phyloP scores from a whole-genome alignment of 2,888 invertebrate genomes.

The Eledone cirrhosa region DNA sequence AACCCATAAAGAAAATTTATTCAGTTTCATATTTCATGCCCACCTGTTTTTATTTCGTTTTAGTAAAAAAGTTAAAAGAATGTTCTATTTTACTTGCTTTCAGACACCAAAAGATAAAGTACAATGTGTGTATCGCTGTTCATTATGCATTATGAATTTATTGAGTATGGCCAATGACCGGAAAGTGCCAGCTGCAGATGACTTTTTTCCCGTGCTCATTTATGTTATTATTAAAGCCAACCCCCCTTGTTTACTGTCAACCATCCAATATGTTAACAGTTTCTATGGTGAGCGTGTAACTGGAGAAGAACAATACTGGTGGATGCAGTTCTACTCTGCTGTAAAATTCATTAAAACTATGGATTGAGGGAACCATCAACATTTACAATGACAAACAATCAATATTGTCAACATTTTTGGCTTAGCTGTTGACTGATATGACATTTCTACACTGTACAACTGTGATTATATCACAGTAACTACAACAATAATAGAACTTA shows the following conservation, averaged over 20 bases:
- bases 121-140: constrained; percentile 84
- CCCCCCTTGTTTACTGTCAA: constrained; percentile 91
- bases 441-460: too few relatives aligned
- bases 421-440: too few relatives aligned
- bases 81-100: constrained; percentile 27
- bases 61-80: too few relatives aligned
- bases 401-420: too few relatives aligned
- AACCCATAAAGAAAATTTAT: too few relatives aligned
- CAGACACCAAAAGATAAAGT: constrained; percentile 86
- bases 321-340: constrained; percentile 97
- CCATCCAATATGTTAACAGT: constrained; percentile 93
- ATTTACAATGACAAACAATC: too few relatives aligned
- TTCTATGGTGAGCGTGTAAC: constrained; percentile 84
- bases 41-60: too few relatives aligned
- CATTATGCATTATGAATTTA: constrained; percentile 92
- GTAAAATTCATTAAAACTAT: constrained; percentile 98
- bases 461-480: too few relatives aligned
- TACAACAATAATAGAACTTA: too few relatives aligned
- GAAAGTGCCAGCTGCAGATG: constrained; percentile 88
- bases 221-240: constrained; percentile 97
- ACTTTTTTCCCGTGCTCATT: constrained; percentile 94
- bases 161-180: constrained; percentile 78
- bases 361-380: constrained; percentile 73
- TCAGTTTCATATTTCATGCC: too few relatives aligned
- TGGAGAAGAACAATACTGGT: constrained; percentile 96